Conservation (phyloP, 2,888 invertebrate species). For the Caenorhabditis doughertyi region DNA sequence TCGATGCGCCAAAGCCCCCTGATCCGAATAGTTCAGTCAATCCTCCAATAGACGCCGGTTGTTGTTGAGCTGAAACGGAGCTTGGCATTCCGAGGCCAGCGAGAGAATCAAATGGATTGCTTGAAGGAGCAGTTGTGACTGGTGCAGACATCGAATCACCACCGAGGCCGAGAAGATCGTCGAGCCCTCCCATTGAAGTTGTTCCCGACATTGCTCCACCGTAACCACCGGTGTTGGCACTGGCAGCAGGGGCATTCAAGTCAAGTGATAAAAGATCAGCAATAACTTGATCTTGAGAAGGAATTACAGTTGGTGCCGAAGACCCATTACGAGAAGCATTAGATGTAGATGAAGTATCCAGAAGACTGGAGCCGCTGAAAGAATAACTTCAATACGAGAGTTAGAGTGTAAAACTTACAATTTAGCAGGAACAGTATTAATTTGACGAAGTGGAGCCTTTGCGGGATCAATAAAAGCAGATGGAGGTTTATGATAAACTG, state of each 20-base stretch:
- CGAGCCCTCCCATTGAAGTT: conserved; percentile 75
- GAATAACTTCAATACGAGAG: not conserved
- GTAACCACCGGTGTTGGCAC: conserved; percentile 29
- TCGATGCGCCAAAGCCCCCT: conserved; percentile 79
- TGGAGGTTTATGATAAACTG: conserved; percentile 99
- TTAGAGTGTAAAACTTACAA: conserved; percentile 20
- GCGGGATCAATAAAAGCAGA: conserved; percentile 95
- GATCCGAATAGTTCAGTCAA: conserved; percentile 95
- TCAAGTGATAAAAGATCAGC: conserved; percentile 98
- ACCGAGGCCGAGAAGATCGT: conserved; percentile 79
- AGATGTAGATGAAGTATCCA: conserved; percentile 47
- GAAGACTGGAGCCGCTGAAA: conserved; percentile 57
- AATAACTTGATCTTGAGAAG: conserved; percentile 92
- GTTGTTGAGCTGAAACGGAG: conserved; percentile 48
- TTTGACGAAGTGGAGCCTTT: conserved; percentile 83
- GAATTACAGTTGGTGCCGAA: conserved; percentile 83
- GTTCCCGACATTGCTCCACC: conserved; percentile 48
- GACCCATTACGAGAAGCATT: conserved; percentile 46
- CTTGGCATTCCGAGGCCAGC: conserved; percentile 64
- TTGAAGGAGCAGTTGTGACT: conserved; percentile 25
- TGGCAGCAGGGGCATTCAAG: conserved; percentile 86
- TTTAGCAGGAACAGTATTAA: conserved; percentile 55
- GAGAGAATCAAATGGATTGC: conserved; percentile 62
- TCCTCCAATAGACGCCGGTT: conserved; percentile 64
- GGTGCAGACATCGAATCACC: conserved; percentile 41